Percentiles rank a stretch among this genome's conserved stretches.
Conservation (phyloP, 2,888 invertebrate species). For the Thera britannica region DNA sequence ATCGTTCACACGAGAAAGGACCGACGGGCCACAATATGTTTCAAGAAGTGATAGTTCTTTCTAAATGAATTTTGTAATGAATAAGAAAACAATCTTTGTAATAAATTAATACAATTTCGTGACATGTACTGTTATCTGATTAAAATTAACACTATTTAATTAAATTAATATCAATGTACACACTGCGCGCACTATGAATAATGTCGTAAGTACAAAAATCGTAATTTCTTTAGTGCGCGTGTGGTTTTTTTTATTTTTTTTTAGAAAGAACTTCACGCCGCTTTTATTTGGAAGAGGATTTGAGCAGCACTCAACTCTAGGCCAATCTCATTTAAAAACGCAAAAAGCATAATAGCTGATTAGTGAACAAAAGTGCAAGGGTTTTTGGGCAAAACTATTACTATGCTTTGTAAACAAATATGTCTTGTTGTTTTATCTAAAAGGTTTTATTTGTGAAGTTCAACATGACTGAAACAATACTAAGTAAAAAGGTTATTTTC, state of each 20-base stretch:
- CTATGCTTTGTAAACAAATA: neutral
- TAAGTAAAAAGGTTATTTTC: no score
- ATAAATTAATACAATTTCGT: neutral
- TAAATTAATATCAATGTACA: neutral
- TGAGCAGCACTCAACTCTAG: slow-evolving; percentile 51
- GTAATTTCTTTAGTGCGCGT: slow-evolving; percentile 2
- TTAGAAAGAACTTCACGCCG: slow-evolving; percentile 30
- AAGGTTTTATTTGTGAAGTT: no score
- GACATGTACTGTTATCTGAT: neutral
- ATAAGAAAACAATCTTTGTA: neutral
- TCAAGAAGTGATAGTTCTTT: slow-evolving; percentile 32
- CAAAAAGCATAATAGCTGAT: slow-evolving; percentile 55
- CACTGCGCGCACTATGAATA: neutral
- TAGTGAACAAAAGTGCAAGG: slow-evolving; percentile 57
- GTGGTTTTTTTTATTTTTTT: neutral
- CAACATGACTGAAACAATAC: no score
- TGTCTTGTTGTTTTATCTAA: neutral
- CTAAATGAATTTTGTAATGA: slow-evolving; percentile 11
- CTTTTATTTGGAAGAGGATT: slow-evolving; percentile 28
- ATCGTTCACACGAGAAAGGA: slow-evolving; percentile 62
- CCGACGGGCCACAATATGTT: slow-evolving; percentile 59
- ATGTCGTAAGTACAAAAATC: slow-evolving; percentile 7
- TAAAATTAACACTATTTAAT: neutral
- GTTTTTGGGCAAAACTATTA: slow-evolving; percentile 40
- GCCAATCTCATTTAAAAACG: slow-evolving; percentile 43